Base-by-base conservation (phyloP, 2,797 vertebrate genomes). In the Eutrigla gurnardus region DNA sequence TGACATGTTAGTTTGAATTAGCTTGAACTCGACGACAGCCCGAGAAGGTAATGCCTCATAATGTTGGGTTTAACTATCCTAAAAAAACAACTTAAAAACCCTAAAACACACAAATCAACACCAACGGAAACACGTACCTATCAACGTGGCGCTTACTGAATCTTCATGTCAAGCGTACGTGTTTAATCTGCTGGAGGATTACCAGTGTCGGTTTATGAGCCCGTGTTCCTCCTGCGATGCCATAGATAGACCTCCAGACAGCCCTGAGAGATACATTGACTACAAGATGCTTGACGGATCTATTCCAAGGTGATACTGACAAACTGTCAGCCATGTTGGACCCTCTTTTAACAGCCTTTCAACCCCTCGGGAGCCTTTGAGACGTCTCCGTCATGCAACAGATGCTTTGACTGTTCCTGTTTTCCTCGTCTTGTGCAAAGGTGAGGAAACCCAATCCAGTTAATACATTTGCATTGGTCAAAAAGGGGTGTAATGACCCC, bases 291-390 rank as follows among this genome's bases (percentile, higher is more conserved):
- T 65, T 0, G 10, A 1, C 15, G 49, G 9, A 18, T 80, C 70
- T 85, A 39, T 80, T 80, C 50, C 0, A 0, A 60, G 59, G 61
- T 14, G 55, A 65, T 55, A 46, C 55, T 18, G 67, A 80, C 76
- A 66, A 42, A 73, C 65, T 40, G 40, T 70, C 81, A 55, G 63
- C 60, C 13, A 2, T 5, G 40, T 35, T 46, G 46, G 65, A 77
- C 73, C 64, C 60, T 65, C 64, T 35, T 65, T 71, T 57, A 65
- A 69, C 68, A 81, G 64, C 58, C 53, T 72, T 46, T 40, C 60
- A 74, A 46, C 5, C 47, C 43, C 73, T 25, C 59, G 3, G 60
- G 58, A 65, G 78, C 6, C 39, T 66, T 15, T 46, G 35, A 69
- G 4, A 52, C n/a, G 25, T 59, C 64, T 61, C 52, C 7, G 45